phyloP scores from a whole-genome alignment of 2,888 invertebrate species.

The Tethea ocularis region DNA sequence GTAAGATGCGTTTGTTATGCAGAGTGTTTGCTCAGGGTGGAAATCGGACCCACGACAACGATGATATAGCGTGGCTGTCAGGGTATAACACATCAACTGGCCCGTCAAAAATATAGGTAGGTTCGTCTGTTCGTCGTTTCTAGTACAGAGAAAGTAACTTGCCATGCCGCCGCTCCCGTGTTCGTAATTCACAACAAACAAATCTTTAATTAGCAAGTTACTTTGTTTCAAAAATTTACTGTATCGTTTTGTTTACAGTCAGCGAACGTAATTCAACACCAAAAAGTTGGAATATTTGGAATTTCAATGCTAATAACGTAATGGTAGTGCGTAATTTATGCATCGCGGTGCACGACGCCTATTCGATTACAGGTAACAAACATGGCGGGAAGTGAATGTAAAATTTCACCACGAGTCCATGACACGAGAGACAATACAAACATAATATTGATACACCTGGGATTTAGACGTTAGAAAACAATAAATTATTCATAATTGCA shows the following conservation, averaged over 20 bases:
- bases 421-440: slow-evolving; percentile 11
- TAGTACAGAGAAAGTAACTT: background rate
- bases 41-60: no score
- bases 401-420: slow-evolving; percentile 43
- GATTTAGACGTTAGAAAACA: background rate
- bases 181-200: background rate
- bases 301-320: slow-evolving; percentile 57
- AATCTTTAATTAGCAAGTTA: background rate
- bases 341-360: slow-evolving; percentile 46
- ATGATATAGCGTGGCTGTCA: no score
- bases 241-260: slow-evolving; percentile 8
- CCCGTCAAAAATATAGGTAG: no score
- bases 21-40: no score
- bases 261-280: slow-evolving; percentile 14
- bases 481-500: background rate
- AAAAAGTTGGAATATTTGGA: slow-evolving; percentile 39
- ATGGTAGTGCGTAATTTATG: slow-evolving; percentile 58
- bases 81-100: no score
- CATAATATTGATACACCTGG: background rate
- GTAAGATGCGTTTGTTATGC: no score
- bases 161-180: background rate
- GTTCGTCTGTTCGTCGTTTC: no score
- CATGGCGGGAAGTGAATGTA: slow-evolving; percentile 40
- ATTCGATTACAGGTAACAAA: slow-evolving; percentile 39
- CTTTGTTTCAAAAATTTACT: background rate